Evolutionary conservation across 2,113 vertebrate genomes (phyloP), one percentile per base, ranked within the genome.

Genomic region (Bufo gargarizans): DNA sequence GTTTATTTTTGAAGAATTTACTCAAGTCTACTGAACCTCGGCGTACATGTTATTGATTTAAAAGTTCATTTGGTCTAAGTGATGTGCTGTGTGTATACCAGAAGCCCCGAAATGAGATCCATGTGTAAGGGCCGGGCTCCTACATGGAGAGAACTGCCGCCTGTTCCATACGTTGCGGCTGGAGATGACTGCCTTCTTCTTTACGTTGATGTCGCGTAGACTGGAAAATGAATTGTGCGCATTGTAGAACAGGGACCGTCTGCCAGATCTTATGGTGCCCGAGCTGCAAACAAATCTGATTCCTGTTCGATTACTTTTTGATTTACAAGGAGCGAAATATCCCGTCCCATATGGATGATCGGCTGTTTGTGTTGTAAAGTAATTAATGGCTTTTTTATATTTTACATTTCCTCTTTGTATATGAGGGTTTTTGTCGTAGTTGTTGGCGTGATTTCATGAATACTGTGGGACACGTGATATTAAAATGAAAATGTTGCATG

Each of bases 61-160:
- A 88, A 88, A 88, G 87, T 88, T 88, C 87, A 84, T 88, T 88
- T 88, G 87, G 87, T 88, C 82, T 88, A 88, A 88, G 87, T 88
- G 87, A 88, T 88, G 87, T 77, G 87, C 87, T 84, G 61, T 88
- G 81, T 88, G 82, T 88, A 77, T 76, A 84, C n/a, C 59, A 45
- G 80, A 59, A 84, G 81, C 59, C 49, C 59, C 3, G 72, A 88
- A 88, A 88, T 88, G 14, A 88, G 49, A 50, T 61, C 87, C 87
- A 88, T 84, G 72, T 88, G 87, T 84, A 77, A 4, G 11, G 71
- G 81, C 14, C 56, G 0, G 63, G 59, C 56, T 82, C 77, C 45
- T 77, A 45, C 22, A 11, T 43, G 6, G 43, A 74, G 45, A 47
- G n/a, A 22, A 77, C 87, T 77, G 49, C 74, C 67, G 87, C 80